phyloP scores from a whole-genome alignment of 2,113 vertebrate genomes.

The Hemiscyllium ocellatum region DNA sequence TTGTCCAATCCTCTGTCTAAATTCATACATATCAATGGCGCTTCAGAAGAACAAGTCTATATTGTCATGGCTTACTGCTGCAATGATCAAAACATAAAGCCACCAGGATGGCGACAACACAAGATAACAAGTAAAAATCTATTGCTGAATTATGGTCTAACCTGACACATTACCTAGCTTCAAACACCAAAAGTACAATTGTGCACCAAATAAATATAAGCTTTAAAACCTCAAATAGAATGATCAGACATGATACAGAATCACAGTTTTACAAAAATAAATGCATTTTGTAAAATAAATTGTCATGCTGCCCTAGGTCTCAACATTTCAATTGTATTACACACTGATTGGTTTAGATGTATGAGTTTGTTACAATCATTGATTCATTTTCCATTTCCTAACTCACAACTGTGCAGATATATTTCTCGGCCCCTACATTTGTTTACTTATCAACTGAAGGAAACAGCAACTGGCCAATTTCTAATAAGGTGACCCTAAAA shows the following conservation, averaged over 20 bases:
- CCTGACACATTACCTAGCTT: background rate
- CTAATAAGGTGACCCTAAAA: background rate
- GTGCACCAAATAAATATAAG: background rate
- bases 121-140: background rate
- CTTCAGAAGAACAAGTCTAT: background rate
- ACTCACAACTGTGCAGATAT: background rate
- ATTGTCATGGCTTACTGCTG: background rate
- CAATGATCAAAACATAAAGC: slow-evolving; percentile 29
- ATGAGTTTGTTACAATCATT: background rate
- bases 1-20: slow-evolving; percentile 4
- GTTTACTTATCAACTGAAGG: background rate
- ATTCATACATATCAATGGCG: background rate
- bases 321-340: background rate
- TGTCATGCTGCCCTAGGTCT: background rate
- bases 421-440: background rate
- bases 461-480: background rate
- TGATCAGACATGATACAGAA: background rate
- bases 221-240: background rate
- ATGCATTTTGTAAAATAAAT: background rate
- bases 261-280: background rate
- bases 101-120: background rate
- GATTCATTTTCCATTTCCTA: background rate
- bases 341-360: background rate
- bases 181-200: background rate
- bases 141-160: background rate